phyloP scores from a whole-genome alignment of 2,888 invertebrate genomes.

The Biston stratarius region DNA sequence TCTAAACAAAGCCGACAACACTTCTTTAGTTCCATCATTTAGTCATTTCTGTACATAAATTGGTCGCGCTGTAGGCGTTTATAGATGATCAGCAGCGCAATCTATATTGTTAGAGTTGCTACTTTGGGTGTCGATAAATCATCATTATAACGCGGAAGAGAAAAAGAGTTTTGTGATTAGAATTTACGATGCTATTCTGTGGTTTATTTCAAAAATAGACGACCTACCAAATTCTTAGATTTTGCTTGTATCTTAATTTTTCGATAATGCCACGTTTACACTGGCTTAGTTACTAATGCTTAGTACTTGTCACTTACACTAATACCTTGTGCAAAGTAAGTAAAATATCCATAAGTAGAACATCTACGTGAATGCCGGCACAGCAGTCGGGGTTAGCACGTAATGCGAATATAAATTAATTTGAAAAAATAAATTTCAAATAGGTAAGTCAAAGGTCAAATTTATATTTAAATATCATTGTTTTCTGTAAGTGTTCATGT shows the following conservation, averaged over 20 bases:
- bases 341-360: no score
- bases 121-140: slow-evolving; percentile 21
- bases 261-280: no score
- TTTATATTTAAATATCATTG: no score
- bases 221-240: slow-evolving; percentile 3
- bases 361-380: no score
- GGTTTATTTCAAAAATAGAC: slow-evolving; percentile 1
- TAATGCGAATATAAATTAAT: no score
- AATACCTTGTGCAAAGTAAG: no score
- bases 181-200: slow-evolving; percentile 12
- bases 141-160: slow-evolving; percentile 13
- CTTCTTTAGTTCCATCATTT: background rate
- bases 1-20: background rate
- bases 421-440: no score
- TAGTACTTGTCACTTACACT: no score
- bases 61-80: slow-evolving; percentile 28
- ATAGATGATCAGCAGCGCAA: slow-evolving; percentile 28
- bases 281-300: no score
- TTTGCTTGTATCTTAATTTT: background rate
- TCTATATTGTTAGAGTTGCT: slow-evolving; percentile 28
- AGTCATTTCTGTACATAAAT: background rate
- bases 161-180: slow-evolving; percentile 9
- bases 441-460: no score
- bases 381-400: no score
- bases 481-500: no score